phyloP scores from a whole-genome alignment of 2,888 invertebrate species.

The Aphodius granarius region DNA sequence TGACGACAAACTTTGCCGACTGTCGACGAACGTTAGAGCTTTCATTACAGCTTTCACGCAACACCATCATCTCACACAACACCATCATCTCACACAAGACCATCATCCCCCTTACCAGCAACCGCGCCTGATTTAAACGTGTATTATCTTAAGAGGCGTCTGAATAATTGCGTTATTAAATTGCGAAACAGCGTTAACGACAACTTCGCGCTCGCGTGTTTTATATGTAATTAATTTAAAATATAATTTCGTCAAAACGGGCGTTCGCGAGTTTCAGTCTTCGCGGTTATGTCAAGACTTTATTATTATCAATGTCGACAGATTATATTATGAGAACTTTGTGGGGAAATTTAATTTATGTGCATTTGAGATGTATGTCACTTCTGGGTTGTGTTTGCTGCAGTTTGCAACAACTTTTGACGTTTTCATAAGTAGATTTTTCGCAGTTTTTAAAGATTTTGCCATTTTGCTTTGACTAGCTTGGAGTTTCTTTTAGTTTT shows the following conservation, averaged over 20 bases:
- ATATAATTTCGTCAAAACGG: slow-evolving; percentile 5
- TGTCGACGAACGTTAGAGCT: not conserved
- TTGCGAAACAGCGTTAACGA: slow-evolving; percentile 7
- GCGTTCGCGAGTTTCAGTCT: not conserved
- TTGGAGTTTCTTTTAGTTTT: too few species aligned
- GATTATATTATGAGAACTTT: not conserved
- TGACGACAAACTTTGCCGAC: not conserved
- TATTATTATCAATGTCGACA: not conserved
- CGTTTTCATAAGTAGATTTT: too few species aligned
- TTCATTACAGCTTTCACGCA: too few species aligned
- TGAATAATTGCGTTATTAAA: slow-evolving; percentile 7
- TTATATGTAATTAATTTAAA: slow-evolving; percentile 13
- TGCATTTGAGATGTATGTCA: too few species aligned
- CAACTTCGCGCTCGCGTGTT: not conserved
- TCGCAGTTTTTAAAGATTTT: too few species aligned
- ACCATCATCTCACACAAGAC: not conserved
- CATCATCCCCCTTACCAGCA: not conserved
- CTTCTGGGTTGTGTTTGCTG: too few species aligned
- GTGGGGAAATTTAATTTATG: too few species aligned
- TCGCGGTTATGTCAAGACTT: not conserved
- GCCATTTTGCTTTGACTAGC: too few species aligned
- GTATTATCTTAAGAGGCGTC: not conserved
- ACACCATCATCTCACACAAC: too few species aligned
- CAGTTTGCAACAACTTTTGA: too few species aligned
- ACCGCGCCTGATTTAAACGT: not conserved